phyloP scores from a whole-genome alignment of 2,113 vertebrate species.

The Meriones unguiculatus region DNA sequence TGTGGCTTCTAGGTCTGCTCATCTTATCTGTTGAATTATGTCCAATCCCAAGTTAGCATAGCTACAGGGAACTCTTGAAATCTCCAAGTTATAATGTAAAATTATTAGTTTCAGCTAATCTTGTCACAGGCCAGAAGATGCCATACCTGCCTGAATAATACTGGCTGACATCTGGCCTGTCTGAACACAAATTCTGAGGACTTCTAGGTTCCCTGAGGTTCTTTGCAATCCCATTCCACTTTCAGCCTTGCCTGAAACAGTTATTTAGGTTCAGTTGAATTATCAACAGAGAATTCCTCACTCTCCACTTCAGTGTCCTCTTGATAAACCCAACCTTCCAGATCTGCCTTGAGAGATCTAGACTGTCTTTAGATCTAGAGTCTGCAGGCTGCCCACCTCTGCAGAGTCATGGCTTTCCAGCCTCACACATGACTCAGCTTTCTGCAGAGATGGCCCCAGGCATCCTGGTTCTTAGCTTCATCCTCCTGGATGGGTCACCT shows the following conservation, averaged over 20 bases:
- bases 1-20: not conserved
- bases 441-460: accelerated
- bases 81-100: not conserved
- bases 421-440: not conserved
- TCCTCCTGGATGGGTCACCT: accelerated
- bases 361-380: not conserved
- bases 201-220: accelerated
- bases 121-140: not conserved
- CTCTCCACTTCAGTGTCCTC: not conserved
- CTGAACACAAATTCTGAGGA: too few species aligned
- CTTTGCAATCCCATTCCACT: not conserved
- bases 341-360: too few species aligned
- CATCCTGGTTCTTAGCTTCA: accelerated
- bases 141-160: not conserved
- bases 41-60: not conserved
- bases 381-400: too few species aligned
- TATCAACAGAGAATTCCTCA: accelerated
- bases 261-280: not conserved
- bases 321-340: not conserved
- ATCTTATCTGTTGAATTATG: not conserved
- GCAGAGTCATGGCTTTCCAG: accelerated
- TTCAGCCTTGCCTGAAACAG: not conserved
- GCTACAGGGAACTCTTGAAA: not conserved
- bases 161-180: not conserved
- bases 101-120: not conserved